Evolutionary conservation across 92 coral and sea anemone genomes (phyloP), one percentile per base, ranked within the genome.

Genomic region (Pocillopora meandrina): DNA sequence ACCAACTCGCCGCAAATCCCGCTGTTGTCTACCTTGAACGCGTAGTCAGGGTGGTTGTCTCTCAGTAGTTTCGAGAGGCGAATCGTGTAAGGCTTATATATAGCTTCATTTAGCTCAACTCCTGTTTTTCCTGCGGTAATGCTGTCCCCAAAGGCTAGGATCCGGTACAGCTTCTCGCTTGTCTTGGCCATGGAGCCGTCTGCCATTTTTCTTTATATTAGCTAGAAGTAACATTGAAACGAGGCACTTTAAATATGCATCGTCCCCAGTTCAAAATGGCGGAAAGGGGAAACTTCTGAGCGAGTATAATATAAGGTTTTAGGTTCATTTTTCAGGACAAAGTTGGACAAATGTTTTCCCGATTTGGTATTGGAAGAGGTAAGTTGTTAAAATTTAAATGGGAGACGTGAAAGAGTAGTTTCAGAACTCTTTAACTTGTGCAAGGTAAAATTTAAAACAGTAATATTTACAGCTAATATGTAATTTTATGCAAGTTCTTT

Each of bases 61-160:
- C 75, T 31, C 47, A 93, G 74, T 13, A 93, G 76, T 59, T 91
- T 52, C 35, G 70, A 82, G 1, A 93, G 88, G 70, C 84, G 83
- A 14, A 60, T 18, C 6, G 95, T 91, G 91, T 93, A 93, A 1
- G 97, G 97, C 67, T 75, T 88, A 42, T 77, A 87, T n/a, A 76
- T 79, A 12, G 84, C 83, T 52, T 75, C 60, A 26, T 89, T 81
- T 63, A 72, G 79, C n/a, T 73, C 68, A 12, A 72, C 80, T 47
- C 84, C 87, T 10, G 89, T 91, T 75, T 92, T 80, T 31, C 97
- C 97, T 36, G 88, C 73, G 1, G 97, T 93, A 18, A 93, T 85
- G 77, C 97, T 93, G 63, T 93, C 97, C 55, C 97, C 97, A 72
- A 93, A 93, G 36, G 97, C 97, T 71, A 93, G 65, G 57, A 93